Conservation (phyloP, 2,113 vertebrate species). For the Cavia porcellus region DNA sequence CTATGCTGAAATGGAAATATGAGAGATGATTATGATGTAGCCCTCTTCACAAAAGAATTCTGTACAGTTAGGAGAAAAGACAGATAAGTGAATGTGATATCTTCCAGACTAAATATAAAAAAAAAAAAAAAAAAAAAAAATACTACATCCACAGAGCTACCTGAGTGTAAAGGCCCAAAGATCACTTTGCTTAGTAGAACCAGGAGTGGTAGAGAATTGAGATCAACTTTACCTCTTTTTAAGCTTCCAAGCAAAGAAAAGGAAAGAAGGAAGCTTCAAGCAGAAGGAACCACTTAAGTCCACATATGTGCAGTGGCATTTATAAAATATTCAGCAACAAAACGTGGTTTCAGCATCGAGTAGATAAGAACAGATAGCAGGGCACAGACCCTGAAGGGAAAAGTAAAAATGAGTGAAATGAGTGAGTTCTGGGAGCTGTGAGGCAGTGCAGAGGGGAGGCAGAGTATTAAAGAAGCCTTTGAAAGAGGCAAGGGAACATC, state of each 20-base stretch:
- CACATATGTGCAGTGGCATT: not conserved
- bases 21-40: not conserved
- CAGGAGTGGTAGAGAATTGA: not conserved
- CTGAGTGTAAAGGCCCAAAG: not conserved
- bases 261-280: not conserved
- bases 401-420: not conserved
- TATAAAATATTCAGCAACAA: not conserved
- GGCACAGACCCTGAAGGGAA: not conserved
- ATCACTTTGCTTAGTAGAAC: not conserved
- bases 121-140: too few species aligned
- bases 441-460: not conserved
- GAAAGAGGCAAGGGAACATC: not conserved
- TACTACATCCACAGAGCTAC: not conserved
- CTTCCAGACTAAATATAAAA: not conserved
- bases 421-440: not conserved
- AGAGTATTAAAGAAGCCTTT: not conserved
- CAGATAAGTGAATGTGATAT: not conserved
- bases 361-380: not conserved
- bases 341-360: not conserved
- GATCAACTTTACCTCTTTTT: not conserved
- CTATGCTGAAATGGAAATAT: not conserved
- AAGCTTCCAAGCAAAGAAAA: not conserved
- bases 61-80: not conserved
- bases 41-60: not conserved
- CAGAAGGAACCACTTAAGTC: not conserved